Percentiles rank a stretch among this genome's conserved stretches.
Evolutionary conservation across 1,140 invertebrate genomes (phyloP).

Genomic region (Tetraneura akinire): DNA sequence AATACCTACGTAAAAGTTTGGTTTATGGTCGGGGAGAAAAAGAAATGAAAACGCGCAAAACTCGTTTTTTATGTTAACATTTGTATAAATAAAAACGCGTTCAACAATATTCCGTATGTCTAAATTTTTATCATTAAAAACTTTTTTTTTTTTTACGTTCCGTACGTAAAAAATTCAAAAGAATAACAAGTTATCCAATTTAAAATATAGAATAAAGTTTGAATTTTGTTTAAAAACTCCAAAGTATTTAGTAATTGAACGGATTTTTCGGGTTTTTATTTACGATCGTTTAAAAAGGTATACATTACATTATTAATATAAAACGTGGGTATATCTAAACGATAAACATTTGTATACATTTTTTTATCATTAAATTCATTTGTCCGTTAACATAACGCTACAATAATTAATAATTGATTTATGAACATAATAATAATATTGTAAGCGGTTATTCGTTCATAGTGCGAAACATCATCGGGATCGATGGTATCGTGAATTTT

Average conservation of each 20-base stretch:
- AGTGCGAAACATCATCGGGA: too few relatives aligned
- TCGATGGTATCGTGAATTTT: too few relatives aligned
- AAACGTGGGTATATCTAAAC: background rate
- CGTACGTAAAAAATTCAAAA: background rate
- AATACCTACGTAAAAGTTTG: background rate
- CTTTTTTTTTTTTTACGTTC: constrained; percentile 3
- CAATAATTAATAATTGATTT: background rate
- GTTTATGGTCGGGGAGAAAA: background rate
- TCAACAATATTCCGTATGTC: constrained; percentile 1
- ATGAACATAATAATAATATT: background rate
- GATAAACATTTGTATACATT: background rate
- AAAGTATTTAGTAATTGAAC: constrained; percentile 26
- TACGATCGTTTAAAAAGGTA: constrained; percentile 21
- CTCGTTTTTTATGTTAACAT: background rate
- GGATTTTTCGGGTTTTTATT: background rate
- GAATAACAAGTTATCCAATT: constrained; percentile 38
- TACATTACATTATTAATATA: background rate
- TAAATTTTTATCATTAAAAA: constrained; percentile 41
- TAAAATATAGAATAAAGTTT: constrained; percentile 18
- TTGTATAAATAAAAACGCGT: constrained; percentile 12
- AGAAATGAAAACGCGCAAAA: background rate
- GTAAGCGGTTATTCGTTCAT: too few relatives aligned
- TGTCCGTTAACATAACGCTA: background rate
- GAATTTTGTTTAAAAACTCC: constrained; percentile 13
- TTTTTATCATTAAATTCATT: background rate